These are phyloP conservation scores for Chaetodon trifascialis DNA, from an alignment of 2,113 vertebrate species.

Conservation along the genomic window DNA sequence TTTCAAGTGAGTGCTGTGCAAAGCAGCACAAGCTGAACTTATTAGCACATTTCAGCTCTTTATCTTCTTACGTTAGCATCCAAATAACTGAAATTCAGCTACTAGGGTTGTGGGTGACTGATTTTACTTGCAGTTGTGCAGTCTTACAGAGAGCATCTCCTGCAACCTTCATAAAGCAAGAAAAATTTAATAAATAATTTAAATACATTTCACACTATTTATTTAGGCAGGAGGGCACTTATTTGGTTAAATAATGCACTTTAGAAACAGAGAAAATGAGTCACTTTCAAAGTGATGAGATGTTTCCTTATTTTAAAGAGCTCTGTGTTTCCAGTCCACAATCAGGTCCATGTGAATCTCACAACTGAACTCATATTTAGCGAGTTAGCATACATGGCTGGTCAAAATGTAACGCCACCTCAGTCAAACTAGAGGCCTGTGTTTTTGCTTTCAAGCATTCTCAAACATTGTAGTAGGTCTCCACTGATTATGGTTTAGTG, in stretches of 20 bases:
- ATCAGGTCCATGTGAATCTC: background rate
- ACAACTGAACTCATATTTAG: background rate
- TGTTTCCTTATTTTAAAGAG: background rate
- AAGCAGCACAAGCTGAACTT: background rate
- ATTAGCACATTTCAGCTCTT: background rate
- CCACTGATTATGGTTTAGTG: background rate
- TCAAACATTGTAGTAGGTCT: background rate
- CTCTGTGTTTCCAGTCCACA: background rate
- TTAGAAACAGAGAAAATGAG: background rate
- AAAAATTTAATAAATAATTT: background rate
- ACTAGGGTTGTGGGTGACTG: background rate
- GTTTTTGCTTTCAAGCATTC: constrained; percentile 6
- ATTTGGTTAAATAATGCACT: background rate
- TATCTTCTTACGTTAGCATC: background rate
- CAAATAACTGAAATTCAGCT: background rate
- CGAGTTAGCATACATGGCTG: constrained; percentile 21
- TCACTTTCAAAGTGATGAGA: background rate
- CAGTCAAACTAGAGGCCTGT: constrained; percentile 34
- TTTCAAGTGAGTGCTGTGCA: background rate
- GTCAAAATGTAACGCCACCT: constrained; percentile 16
- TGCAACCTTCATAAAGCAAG: constrained; percentile 6
- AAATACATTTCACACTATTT: background rate
- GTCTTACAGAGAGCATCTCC: background rate
- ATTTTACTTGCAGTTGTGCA: background rate
- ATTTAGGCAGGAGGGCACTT: background rate